phyloP scores from a whole-genome alignment of 2,797 vertebrate species.

The Channallabes apus region DNA sequence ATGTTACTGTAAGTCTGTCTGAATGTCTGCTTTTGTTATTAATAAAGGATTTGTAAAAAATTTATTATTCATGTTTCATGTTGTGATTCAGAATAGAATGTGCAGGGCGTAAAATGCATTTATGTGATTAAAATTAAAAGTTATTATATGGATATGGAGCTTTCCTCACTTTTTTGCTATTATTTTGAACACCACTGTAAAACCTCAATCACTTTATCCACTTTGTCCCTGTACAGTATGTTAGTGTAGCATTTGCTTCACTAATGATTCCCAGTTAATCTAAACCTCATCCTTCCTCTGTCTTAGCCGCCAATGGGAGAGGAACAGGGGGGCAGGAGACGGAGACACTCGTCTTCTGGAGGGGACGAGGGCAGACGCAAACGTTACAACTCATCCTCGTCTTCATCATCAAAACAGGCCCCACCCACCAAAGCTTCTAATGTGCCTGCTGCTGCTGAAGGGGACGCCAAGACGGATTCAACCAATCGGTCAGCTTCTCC shows the following conservation, averaged over 20 bases:
- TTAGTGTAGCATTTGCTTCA: too few species aligned
- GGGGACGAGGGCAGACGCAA: constrained; percentile 75
- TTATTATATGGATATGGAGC: too few species aligned
- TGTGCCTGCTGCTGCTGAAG: constrained; percentile 35
- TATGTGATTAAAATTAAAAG: too few species aligned
- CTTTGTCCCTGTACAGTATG: not conserved
- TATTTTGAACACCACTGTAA: too few species aligned
- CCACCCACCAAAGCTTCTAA: constrained; percentile 64
- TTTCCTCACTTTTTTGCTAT: too few species aligned
- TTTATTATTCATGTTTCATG: too few species aligned
- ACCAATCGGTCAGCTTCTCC: constrained; percentile 43
- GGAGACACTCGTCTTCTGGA: constrained; percentile 70
- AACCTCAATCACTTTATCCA: not conserved
- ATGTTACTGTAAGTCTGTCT: not conserved
- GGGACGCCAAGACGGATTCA: constrained; percentile 35
- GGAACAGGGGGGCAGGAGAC: constrained; percentile 78
- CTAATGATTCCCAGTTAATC: not conserved
- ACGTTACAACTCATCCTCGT: constrained; percentile 68
- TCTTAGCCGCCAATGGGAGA: constrained; percentile 87
- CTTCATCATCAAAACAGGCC: constrained; percentile 57
- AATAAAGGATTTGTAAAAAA: too few species aligned
- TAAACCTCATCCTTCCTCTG: constrained; percentile 5
- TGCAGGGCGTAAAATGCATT: too few species aligned
- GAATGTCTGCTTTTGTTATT: not conserved
- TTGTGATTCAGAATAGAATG: too few species aligned